Base-by-base conservation (phyloP, 92 coral and sea anemone genomes). In the Phymanthus crucifer region DNA sequence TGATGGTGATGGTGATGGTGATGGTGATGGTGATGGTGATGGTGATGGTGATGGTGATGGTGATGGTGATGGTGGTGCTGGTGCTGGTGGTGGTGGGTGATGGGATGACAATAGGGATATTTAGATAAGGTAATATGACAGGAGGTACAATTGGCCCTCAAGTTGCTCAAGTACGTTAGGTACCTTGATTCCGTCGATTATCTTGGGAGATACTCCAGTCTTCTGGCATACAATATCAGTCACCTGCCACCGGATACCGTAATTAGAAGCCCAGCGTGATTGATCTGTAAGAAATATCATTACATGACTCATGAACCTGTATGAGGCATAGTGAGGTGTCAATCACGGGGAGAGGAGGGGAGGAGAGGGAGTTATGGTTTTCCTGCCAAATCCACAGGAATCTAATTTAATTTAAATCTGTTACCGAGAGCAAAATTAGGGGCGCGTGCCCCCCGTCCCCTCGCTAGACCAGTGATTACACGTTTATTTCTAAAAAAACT, bases 21-120 rank as follows among this genome's bases (percentile, higher is more conserved):
- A n/a, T n/a, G n/a, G n/a, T n/a, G n/a, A 68, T 68, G 73, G 32
- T 68, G 73, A 32, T 68, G 73, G 32, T 3, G 45, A 68, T 27
- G 73, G 32, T 68, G 34, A 32, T 68, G 45, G 32, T 68, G 73
- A 27, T 68, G 38, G 17, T 68, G 27, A 2, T 68, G 73, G 2
- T 68, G 73, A 68, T 68, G 73, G 31, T 68, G 73, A 68, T 68
- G n/a, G n/a, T n/a, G n/a, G n/a, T n/a, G n/a, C n/a, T n/a, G n/a
- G n/a, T n/a, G n/a, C n/a, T n/a, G n/a, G n/a, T n/a, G n/a, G n/a
- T n/a, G n/a, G n/a, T n/a, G n/a, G n/a, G n/a, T n/a, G n/a, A n/a
- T n/a, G n/a, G n/a, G n/a, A n/a, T n/a, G n/a, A n/a, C n/a, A n/a
- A n/a, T n/a, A n/a, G n/a, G n/a, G n/a, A n/a, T n/a, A n/a, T n/a